Percentiles rank a stretch among this genome's conserved stretches.
Evolutionary conservation across 2,888 invertebrate genomes (phyloP).

Genomic region (Heliconius sara): DNA sequence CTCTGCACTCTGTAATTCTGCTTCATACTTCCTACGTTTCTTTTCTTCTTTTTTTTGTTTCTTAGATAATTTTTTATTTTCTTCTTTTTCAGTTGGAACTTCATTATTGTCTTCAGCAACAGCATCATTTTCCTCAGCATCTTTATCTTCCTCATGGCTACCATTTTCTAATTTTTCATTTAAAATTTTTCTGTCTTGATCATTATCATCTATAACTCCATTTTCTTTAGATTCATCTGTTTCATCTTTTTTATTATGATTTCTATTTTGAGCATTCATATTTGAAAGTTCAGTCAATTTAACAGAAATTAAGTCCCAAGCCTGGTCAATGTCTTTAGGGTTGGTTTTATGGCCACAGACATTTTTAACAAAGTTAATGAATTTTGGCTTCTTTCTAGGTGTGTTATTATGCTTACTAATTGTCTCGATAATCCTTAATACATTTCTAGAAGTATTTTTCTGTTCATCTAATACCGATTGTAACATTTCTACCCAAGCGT

Average conservation of each 20-base stretch:
- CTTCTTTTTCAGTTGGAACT: slow-evolving; percentile 47
- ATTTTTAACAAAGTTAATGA: slow-evolving; percentile 89
- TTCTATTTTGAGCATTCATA: slow-evolving; percentile 56
- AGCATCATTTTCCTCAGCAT: slow-evolving; percentile 50
- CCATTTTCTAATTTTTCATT: slow-evolving; percentile 46
- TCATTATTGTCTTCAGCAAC: slow-evolving; percentile 41
- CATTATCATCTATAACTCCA: slow-evolving; percentile 36
- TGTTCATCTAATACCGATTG: slow-evolving; percentile 86
- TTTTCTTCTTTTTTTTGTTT: slow-evolving; percentile 79
- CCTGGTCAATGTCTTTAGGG: slow-evolving; percentile 84
- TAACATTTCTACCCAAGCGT: slow-evolving; percentile 90
- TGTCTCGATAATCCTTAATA: slow-evolving; percentile 86
- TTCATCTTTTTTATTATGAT: slow-evolving; percentile 60
- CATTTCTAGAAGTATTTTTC: slow-evolving; percentile 79
- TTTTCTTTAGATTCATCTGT: slow-evolving; percentile 49
- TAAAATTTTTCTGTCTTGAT: slow-evolving; percentile 45
- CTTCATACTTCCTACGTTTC: slow-evolving; percentile 77
- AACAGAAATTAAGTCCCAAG: slow-evolving; percentile 86
- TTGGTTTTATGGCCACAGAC: slow-evolving; percentile 84
- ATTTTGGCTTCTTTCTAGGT: slow-evolving; percentile 93
- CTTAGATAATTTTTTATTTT: slow-evolving; percentile 65
- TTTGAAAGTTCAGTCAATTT: slow-evolving; percentile 80
- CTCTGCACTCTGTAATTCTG: slow-evolving; percentile 72
- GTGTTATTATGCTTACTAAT: slow-evolving; percentile 91
- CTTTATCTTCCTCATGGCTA: slow-evolving; percentile 36